phyloP scores from a whole-genome alignment of 2,797 vertebrate species.

The Enteromius anoplus region DNA sequence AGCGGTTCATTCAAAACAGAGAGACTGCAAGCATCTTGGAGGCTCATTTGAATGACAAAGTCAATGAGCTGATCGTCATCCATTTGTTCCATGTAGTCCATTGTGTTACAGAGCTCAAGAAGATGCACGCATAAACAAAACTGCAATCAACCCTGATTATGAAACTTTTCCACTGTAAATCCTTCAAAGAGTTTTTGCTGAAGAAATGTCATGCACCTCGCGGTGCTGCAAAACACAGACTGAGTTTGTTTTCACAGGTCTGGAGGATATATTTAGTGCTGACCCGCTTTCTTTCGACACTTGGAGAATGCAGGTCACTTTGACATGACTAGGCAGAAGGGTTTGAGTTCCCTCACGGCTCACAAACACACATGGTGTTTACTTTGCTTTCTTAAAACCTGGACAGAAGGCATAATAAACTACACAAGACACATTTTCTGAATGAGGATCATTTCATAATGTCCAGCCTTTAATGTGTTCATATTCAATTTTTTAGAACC shows the following conservation, averaged over 20 bases:
- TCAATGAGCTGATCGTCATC: slow-evolving; percentile 80
- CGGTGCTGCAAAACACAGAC: slow-evolving; percentile 13
- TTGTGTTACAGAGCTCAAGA: slow-evolving; percentile 53
- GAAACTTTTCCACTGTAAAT: background rate
- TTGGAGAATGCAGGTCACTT: slow-evolving; percentile 34
- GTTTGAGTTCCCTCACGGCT: background rate
- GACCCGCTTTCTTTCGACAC: slow-evolving; percentile 76
- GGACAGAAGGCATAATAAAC: background rate
- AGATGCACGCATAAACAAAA: background rate
- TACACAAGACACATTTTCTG: background rate
- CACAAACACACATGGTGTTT: background rate
- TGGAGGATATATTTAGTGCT: slow-evolving; percentile 85
- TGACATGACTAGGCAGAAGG: background rate
- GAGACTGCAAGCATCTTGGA: slow-evolving; percentile 78
- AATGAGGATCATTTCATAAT: background rate
- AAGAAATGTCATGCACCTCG: background rate
- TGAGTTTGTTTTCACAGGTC: slow-evolving; percentile 72
- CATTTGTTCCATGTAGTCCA: slow-evolving; percentile 76
- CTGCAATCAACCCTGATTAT: background rate
- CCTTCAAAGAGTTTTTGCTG: background rate
- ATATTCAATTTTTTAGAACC: background rate
- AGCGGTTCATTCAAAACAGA: slow-evolving; percentile 61
- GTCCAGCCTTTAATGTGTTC: background rate
- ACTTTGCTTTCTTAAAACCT: background rate
- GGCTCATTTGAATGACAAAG: slow-evolving; percentile 82